Evolutionary conservation across 2,888 invertebrate species (phyloP), one percentile per base, ranked within the genome.

Genomic region (Dynastes grantii): DNA sequence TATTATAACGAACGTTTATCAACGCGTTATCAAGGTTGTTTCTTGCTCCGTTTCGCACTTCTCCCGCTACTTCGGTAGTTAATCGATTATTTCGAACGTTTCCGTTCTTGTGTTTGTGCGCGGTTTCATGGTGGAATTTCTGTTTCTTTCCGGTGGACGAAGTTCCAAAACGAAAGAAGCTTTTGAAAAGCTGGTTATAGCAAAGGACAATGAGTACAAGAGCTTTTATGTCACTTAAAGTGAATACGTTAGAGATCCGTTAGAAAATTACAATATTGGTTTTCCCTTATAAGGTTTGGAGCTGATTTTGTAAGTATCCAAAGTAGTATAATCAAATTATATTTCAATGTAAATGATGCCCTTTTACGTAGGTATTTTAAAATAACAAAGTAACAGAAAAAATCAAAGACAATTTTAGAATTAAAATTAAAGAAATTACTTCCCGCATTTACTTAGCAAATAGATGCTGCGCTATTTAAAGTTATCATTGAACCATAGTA

Each of bases 11-110:
- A 75, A 61, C 73, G 61, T 63, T 29, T 75, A 75, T 61, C 73
- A 73, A 75, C 61, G 61, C 61, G 61, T 13, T 45, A 75, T 75
- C 73, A 75, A 75, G 73, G 73, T 75, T 75, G 73, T 32, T 45
- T 45, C 61, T 55, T 27, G 40, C 45, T 40, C 22, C 22, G 61
- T 75, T 55, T 75, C 61, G 32, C 61, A 27, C 29, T 53, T 58
- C 55, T 58, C 55, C 29, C 51, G 68, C 53, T 4, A 45, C 63
- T 45, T 29, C 61, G 40, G 27, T 22, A 32, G 40, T 40, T 71
- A n/a, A 61, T 73, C 73, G 61, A 63, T 63, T 71, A 32, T 53
- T 58, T 55, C 37, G 55, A 16, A 32, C 13, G 32, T n/a, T 55
- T 53, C 70, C 27, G 70, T 16, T 13, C 32, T 71, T n/a, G 61